Conservation (phyloP, 2,888 invertebrate species). For the Diplolepis rosae region DNA sequence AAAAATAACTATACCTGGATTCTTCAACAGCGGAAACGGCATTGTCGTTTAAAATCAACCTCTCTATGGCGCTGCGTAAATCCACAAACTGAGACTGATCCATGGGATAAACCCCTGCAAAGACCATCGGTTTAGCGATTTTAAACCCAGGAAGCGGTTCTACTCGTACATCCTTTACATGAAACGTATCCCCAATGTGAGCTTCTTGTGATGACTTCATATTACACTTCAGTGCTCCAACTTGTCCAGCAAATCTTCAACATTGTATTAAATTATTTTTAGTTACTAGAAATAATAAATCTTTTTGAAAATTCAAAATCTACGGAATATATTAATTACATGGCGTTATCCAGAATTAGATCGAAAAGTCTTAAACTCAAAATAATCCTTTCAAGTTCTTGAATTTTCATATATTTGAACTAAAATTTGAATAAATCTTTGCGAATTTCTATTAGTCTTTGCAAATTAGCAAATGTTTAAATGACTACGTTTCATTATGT, state of each 20-base stretch:
- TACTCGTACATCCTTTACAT: slow-evolving; percentile 76
- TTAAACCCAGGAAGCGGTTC: slow-evolving; percentile 80
- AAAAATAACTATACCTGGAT: slow-evolving; percentile 80
- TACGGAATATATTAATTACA: too few relatives aligned
- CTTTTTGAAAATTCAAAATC: too few relatives aligned
- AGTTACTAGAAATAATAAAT: too few relatives aligned
- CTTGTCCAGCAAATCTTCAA: slow-evolving; percentile 88
- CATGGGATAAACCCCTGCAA: slow-evolving; percentile 91
- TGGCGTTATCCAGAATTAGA: too few relatives aligned
- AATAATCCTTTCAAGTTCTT: too few relatives aligned
- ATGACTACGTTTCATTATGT: too few relatives aligned
- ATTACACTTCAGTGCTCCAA: slow-evolving; percentile 90
- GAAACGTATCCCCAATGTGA: slow-evolving; percentile 85
- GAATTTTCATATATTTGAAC: too few relatives aligned
- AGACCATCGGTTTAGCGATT: slow-evolving; percentile 86
- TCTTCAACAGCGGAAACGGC: slow-evolving; percentile 89
- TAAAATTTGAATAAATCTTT: too few relatives aligned
- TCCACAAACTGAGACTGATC: slow-evolving; percentile 89
- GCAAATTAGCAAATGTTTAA: too few relatives aligned
- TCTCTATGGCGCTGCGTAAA: slow-evolving; percentile 89
- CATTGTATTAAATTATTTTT: slow-evolving; percentile 25
- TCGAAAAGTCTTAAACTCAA: too few relatives aligned
- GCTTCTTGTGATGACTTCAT: slow-evolving; percentile 85
- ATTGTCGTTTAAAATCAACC: slow-evolving; percentile 94
- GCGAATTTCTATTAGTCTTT: too few relatives aligned